Evolutionary conservation across 2,113 vertebrate genomes (phyloP), one percentile per base, ranked within the genome.

Genomic region (Procavia capensis): DNA sequence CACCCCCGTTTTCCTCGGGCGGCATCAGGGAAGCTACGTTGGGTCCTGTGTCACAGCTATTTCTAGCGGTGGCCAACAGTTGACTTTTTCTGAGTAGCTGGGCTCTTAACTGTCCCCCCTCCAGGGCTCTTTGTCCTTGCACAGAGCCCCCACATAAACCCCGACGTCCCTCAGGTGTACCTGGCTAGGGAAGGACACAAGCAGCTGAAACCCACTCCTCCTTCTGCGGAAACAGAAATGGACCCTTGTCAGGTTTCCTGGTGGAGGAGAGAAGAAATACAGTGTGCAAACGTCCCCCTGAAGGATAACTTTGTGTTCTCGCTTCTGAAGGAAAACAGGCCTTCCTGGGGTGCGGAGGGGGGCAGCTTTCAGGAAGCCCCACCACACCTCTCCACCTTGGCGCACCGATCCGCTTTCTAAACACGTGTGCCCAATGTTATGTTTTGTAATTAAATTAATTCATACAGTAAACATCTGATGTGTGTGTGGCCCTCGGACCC

Each of bases 291-390:
- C 95, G 97, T 98, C 96, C 97, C 93, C 95, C 93, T 98, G 97
- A 97, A 96, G 96, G 96, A 97, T 97, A 98, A 97, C 98, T 98
- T 97, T 97, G 97, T 94, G 97, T 97, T 98, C 97, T 98, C 97
- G 97, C 97, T 98, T 97, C 97, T 98, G 98, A 97, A 98, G 96
- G 97, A 97, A 98, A 98, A 97, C 98, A 98, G 96, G 94, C 84
- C 96, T 98, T 98, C 97, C 97, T 97, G 97, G 96, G 95, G 97
- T n/a, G n/a, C n/a, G n/a, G n/a, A n/a, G n/a, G n/a, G n/a, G n/a
- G n/a, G n/a, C n/a, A n/a, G 97, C 96, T 97, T 97, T 98, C 94
- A 97, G 97, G 96, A 98, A 96, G 96, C 97, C 97, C 96, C 97
- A 97, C 97, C 97, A 96, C 97, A 97, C 97, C 90, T 97, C 80